Percentiles rank a stretch among this genome's conserved stretches.
Evolutionary conservation across 1,140 invertebrate genomes (phyloP).

Genomic region (Diorhabda elongata): DNA sequence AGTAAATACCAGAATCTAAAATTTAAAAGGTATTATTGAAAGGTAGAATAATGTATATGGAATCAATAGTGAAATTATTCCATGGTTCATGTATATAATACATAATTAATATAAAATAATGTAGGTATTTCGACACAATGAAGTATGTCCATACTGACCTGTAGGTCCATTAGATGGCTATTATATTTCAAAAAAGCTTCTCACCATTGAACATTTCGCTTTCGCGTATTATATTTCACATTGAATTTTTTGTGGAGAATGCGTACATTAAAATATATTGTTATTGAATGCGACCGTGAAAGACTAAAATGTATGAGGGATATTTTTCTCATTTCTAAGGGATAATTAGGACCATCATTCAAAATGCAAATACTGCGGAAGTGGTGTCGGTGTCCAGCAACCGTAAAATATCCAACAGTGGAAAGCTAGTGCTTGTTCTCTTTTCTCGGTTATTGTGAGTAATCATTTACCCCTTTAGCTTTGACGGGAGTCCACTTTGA

Average conservation of each 20-base stretch:
- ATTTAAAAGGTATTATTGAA: too few species aligned
- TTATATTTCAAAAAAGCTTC: too few species aligned
- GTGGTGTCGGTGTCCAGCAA: conserved; percentile 17
- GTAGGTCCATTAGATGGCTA: too few species aligned
- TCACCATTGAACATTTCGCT: neutral
- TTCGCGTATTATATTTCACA: neutral
- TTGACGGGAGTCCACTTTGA: conserved; percentile 14
- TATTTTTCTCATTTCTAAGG: conserved; percentile 17
- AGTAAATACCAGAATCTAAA: too few species aligned
- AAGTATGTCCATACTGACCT: too few species aligned
- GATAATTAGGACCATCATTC: conserved; percentile 22
- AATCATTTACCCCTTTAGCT: conserved; percentile 19
- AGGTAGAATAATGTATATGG: too few species aligned
- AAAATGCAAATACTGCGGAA: conserved; percentile 23
- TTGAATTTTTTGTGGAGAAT: neutral
- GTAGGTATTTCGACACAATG: too few species aligned
- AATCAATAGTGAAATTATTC: too few species aligned
- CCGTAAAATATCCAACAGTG: conserved; percentile 21
- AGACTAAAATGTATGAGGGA: conserved; percentile 7
- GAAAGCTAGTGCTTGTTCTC: conserved; percentile 4
- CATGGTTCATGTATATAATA: too few species aligned
- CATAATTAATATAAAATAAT: too few species aligned
- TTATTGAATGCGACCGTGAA: conserved; percentile 3
- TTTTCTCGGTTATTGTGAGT: conserved; percentile 14
- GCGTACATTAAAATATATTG: neutral